Conservation (phyloP, 2,797 vertebrate genomes). For the Xiphorhynchus erythropygius region DNA sequence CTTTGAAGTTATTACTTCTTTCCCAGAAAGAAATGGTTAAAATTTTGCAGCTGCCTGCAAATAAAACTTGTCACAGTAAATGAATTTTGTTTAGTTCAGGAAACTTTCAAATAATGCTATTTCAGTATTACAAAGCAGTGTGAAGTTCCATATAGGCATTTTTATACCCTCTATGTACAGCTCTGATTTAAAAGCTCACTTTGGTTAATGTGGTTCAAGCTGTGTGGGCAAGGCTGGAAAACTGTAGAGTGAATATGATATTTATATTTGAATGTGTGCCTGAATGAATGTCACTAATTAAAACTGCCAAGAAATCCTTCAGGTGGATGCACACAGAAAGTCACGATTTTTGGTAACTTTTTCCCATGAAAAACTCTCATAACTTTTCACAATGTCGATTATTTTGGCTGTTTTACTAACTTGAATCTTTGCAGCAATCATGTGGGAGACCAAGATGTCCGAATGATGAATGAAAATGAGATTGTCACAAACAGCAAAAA, state of each 20-base stretch:
- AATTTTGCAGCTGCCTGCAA: not conserved
- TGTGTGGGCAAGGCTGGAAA: conserved; percentile 22
- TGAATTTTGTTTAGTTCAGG: not conserved
- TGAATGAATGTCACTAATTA: conserved; percentile 6
- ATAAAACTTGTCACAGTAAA: not conserved
- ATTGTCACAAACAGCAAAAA: conserved; percentile 85
- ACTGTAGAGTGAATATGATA: not conserved
- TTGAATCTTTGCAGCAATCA: conserved; percentile 80
- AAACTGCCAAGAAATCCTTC: conserved; percentile 3
- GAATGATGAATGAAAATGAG: conserved; percentile 96
- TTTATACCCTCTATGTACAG: not conserved
- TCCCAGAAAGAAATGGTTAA: not conserved
- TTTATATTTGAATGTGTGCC: conserved; percentile 4
- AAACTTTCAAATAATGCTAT: not conserved
- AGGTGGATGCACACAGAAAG: not conserved
- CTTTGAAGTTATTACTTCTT: not conserved
- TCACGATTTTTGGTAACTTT: not conserved
- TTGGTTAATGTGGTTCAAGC: conserved; percentile 9
- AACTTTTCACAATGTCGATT: not conserved
- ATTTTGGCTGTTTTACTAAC: not conserved
- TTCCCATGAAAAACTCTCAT: not conserved
- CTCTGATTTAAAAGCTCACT: conserved; percentile 9
- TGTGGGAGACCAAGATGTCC: conserved; percentile 93
- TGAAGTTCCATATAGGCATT: not conserved
- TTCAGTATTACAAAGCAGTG: not conserved